Evolutionary conservation across 2,888 invertebrate genomes (phyloP).

Genomic region (Yponomeuta sedellus): DNA sequence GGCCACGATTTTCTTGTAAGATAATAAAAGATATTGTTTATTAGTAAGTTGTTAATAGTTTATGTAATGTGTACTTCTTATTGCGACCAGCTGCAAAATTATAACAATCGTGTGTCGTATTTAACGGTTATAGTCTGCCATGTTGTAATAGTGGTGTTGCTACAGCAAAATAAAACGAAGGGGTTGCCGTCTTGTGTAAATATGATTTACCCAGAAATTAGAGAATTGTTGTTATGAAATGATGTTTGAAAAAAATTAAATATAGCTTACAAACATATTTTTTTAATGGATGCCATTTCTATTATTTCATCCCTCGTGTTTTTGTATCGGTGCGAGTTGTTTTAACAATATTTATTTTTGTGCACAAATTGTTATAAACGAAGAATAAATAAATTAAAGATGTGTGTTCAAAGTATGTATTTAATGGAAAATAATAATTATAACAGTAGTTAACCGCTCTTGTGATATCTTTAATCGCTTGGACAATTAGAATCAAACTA

Average conservation of each 20-base stretch:
- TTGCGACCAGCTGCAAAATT: constrained; percentile 60
- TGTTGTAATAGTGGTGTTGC: constrained; percentile 27
- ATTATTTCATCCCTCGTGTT: constrained; percentile 24
- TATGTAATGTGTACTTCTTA: constrained; percentile 61
- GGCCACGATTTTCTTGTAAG: constrained; percentile 50
- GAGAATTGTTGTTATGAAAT: background rate
- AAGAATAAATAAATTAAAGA: background rate
- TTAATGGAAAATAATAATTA: constrained; percentile 19
- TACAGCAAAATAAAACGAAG: constrained; percentile 27
- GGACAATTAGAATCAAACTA: constrained; percentile 27
- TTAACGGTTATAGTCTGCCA: constrained; percentile 26
- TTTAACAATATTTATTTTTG: constrained; percentile 22
- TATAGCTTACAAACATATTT: constrained; percentile 32
- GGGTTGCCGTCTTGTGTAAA: constrained; percentile 52
- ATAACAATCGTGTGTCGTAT: constrained; percentile 44
- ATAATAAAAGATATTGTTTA: constrained; percentile 56
- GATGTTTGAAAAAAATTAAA: constrained; percentile 13
- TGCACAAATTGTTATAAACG: constrained; percentile 21
- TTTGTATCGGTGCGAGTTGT: constrained; percentile 34
- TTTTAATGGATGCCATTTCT: constrained; percentile 42
- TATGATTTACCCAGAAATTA: constrained; percentile 34
- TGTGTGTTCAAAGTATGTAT: constrained; percentile 18
- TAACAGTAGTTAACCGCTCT: constrained; percentile 16
- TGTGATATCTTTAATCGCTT: constrained; percentile 25
- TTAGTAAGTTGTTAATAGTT: constrained; percentile 74